Evolutionary conservation across 2,888 invertebrate genomes (phyloP).

Genomic region (Plagiodera versicolora): DNA sequence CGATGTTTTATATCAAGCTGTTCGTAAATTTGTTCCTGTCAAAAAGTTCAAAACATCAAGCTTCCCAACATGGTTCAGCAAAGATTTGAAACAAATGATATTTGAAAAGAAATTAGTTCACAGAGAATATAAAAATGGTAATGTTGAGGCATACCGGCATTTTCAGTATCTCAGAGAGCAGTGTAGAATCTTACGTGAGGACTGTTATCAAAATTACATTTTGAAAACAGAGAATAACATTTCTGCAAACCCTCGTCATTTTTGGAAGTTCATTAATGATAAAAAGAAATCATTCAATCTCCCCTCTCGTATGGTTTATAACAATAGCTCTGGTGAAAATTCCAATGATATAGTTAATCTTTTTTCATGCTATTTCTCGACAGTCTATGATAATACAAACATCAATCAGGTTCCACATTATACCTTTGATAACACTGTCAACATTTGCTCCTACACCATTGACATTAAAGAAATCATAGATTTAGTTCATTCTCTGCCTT

Average conservation of each 20-base stretch:
- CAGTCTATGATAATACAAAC: conserved; percentile 1
- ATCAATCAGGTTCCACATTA: conserved; percentile 4
- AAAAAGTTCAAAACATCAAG: conserved; percentile 7
- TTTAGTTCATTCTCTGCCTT: conserved; percentile 2
- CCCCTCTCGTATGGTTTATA: conserved; percentile 3
- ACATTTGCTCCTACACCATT: background rate
- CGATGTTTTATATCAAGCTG: background rate
- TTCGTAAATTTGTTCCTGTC: conserved; percentile 5
- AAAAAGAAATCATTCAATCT: conserved; percentile 4
- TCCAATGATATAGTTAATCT: conserved; percentile 5
- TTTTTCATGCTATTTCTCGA: conserved; percentile 1
- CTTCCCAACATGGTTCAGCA: conserved; percentile 8
- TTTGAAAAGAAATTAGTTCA: conserved; percentile 6
- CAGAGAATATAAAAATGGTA: conserved; percentile 8
- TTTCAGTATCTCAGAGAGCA: conserved; percentile 6
- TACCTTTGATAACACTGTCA: conserved; percentile 1
- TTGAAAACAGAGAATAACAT: conserved; percentile 5
- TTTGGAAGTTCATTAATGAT: conserved; percentile 1
- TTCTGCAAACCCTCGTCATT: conserved; percentile 2
- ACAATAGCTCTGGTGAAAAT: conserved; percentile 2
- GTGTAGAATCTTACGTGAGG: background rate
- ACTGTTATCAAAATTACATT: conserved; percentile 9
- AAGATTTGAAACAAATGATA: conserved; percentile 3
- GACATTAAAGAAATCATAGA: conserved; percentile 7
- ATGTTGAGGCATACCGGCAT: background rate